These are phyloP conservation scores for Pterophyllum scalare DNA, from an alignment of 2,113 vertebrate species.

Conservation along the genomic window DNA sequence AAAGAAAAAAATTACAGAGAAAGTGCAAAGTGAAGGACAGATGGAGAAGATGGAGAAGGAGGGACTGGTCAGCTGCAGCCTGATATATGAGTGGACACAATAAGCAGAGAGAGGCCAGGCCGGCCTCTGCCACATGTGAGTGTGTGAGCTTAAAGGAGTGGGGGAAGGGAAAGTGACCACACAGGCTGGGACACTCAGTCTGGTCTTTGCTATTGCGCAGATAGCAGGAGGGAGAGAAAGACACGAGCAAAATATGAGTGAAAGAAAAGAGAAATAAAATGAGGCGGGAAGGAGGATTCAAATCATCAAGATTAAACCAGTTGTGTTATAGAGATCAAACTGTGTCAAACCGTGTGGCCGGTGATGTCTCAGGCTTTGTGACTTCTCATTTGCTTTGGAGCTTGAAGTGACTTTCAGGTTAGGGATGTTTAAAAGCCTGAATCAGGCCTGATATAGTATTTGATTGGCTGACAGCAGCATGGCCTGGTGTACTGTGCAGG, in stretches of 20 bases:
- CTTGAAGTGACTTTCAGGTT: neutral
- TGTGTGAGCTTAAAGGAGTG: conserved; percentile 55
- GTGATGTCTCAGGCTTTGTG: neutral
- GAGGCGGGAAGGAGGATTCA: neutral
- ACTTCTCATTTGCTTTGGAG: neutral
- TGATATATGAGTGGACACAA: conserved; percentile 83
- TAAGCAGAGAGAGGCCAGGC: conserved; percentile 71
- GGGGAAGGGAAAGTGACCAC: conserved; percentile 78
- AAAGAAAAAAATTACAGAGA: conserved; percentile 43
- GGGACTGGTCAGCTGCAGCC: conserved; percentile 78
- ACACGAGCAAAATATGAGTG: neutral
- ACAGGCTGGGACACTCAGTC: conserved; percentile 68
- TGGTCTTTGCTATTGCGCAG: conserved; percentile 44
- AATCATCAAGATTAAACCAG: neutral
- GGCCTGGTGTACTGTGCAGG: conserved; percentile 40
- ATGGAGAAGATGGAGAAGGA: conserved; percentile 66
- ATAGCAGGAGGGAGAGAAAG: conserved; percentile 7
- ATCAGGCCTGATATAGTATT: conserved; percentile 26
- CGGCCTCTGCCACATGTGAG: conserved; percentile 68
- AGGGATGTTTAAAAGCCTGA: neutral
- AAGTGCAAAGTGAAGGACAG: conserved; percentile 70
- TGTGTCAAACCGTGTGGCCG: neutral
- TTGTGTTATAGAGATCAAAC: neutral
- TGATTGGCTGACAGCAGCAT: conserved; percentile 24
- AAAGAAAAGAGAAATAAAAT: neutral